Percentiles rank a stretch among this genome's conserved stretches.
Evolutionary conservation across 1,140 invertebrate species (phyloP).

Genomic region (Caerostris extrusa): DNA sequence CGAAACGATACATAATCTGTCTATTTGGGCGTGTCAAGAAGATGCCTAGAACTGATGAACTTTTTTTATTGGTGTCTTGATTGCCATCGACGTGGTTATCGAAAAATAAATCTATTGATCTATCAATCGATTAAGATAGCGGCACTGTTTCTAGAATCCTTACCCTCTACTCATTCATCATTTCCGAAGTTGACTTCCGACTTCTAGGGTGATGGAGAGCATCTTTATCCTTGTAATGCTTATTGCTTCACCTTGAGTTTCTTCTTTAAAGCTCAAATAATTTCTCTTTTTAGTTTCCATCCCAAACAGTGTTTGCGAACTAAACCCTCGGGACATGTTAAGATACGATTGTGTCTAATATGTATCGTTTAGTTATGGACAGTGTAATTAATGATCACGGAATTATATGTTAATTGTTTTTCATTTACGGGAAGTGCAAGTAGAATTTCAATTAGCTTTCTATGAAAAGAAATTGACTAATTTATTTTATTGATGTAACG

Average conservation of each 20-base stretch:
- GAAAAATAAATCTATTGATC: not conserved
- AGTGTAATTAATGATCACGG: not conserved
- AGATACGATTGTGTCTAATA: not conserved
- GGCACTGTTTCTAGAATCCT: not conserved
- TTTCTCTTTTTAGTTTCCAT: not conserved
- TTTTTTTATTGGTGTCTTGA: too few relatives aligned
- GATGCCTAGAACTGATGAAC: too few relatives aligned
- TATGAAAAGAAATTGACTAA: not conserved
- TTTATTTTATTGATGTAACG: too few relatives aligned
- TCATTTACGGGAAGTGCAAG: not conserved
- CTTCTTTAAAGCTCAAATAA: not conserved
- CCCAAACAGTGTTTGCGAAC: not conserved
- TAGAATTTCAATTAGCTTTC: not conserved
- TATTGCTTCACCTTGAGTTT: not conserved
- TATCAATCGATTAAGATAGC: not conserved
- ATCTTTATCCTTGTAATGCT: conserved; percentile 1
- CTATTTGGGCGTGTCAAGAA: too few relatives aligned
- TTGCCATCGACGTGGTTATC: too few relatives aligned
- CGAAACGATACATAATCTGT: too few relatives aligned
- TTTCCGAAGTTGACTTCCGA: not conserved
- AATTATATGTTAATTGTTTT: not conserved
- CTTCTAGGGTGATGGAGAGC: not conserved
- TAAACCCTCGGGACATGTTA: not conserved
- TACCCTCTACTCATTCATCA: not conserved
- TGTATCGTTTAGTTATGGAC: not conserved